Conservation (phyloP, 2,113 vertebrate genomes). For the Taxidea taxus region DNA sequence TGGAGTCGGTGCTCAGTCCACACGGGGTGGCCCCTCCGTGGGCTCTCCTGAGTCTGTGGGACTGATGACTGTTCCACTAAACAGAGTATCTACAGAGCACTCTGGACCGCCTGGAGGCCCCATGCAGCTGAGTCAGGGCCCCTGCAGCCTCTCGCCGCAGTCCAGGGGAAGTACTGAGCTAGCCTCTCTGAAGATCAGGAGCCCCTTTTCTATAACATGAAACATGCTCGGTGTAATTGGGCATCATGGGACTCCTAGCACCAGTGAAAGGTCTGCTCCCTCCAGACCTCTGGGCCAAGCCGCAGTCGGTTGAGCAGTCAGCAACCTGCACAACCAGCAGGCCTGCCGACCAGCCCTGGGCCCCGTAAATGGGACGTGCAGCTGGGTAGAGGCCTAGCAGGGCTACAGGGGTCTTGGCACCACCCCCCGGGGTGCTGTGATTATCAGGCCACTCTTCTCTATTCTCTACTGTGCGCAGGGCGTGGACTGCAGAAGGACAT, state of each 20-base stretch:
- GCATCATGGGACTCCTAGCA: accelerated
- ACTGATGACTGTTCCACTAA: not conserved
- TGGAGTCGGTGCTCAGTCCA: not conserved
- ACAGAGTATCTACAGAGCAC: not conserved
- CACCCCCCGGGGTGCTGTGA: no score
- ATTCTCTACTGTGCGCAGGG: accelerated
- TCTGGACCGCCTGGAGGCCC: accelerated
- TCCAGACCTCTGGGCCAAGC: not conserved
- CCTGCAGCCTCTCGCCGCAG: accelerated
- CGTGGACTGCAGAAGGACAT: not conserved
- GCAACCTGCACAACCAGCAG: accelerated
- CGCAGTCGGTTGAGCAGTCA: accelerated
- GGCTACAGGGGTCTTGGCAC: not conserved
- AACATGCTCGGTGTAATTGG: accelerated
- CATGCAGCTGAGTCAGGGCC: accelerated
- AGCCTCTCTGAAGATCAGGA: accelerated
- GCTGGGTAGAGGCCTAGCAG: not conserved
- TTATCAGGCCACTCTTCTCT: not conserved
- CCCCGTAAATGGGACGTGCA: accelerated
- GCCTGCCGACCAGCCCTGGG: accelerated
- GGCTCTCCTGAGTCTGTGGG: not conserved
- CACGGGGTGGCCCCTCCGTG: accelerated
- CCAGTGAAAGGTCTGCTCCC: accelerated
- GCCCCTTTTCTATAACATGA: accelerated
- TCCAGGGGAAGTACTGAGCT: not conserved